Conservation (phyloP, 1,140 invertebrate genomes). For the Zophobas atratus region DNA sequence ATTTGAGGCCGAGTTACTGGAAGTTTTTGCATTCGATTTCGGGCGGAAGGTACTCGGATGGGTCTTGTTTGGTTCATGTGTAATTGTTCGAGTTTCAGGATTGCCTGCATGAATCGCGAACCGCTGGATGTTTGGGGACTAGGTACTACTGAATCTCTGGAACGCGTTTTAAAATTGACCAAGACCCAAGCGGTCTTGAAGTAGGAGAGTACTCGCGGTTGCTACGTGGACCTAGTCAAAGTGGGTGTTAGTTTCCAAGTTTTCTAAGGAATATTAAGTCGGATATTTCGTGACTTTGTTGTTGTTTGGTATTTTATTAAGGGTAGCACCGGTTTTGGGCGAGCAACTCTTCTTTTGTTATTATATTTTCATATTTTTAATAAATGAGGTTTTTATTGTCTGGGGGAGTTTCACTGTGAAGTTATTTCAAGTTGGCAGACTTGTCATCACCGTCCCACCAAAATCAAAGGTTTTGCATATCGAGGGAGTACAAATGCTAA, state of each 20-base stretch:
- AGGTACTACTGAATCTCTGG: slow-evolving; percentile 60
- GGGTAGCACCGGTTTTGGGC: slow-evolving; percentile 27
- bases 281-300: slow-evolving; percentile 18
- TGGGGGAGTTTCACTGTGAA: no score
- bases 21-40: slow-evolving; percentile 85
- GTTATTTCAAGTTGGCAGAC: no score
- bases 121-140: slow-evolving; percentile 75
- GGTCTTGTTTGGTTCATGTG: background rate
- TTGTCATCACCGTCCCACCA: no score
- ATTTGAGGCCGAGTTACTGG: slow-evolving; percentile 86
- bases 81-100: slow-evolving; percentile 68
- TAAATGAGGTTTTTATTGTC: slow-evolving; percentile 29
- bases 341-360: slow-evolving; percentile 30
- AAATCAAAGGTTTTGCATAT: no score
- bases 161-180: slow-evolving; percentile 59
- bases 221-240: slow-evolving; percentile 28
- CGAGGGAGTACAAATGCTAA: no score
- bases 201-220: background rate
- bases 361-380: slow-evolving; percentile 34
- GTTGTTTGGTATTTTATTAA: slow-evolving; percentile 15
- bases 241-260: slow-evolving; percentile 36
- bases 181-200: slow-evolving; percentile 55
- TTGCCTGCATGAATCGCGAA: slow-evolving; percentile 71
- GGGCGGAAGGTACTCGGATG: slow-evolving; percentile 75
- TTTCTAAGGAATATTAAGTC: slow-evolving; percentile 9